Percentiles rank a stretch among this genome's conserved stretches.
Evolutionary conservation across 1,140 invertebrate species (phyloP).

Genomic region (Bombus confusus): DNA sequence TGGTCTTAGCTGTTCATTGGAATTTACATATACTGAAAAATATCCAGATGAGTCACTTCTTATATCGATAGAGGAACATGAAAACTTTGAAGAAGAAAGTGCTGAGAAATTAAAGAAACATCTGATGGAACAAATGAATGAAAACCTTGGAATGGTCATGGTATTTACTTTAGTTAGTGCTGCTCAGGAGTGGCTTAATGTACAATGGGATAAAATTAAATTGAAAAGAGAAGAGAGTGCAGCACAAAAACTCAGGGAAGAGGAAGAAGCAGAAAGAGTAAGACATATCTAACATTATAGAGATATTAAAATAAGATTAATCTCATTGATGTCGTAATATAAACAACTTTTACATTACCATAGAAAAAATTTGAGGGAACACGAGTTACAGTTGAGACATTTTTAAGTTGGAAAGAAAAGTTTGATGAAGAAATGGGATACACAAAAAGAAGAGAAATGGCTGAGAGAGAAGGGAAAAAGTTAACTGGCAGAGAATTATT

Average conservation of each 20-base stretch:
- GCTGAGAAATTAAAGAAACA: constrained; percentile 87
- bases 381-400: constrained; percentile 97
- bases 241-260: constrained; percentile 87
- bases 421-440: constrained; percentile 96
- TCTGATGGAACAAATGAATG: constrained; percentile 88
- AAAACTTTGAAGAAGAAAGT: constrained; percentile 90
- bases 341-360: constrained; percentile 60
- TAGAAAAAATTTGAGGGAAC: constrained; percentile 98
- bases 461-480: constrained; percentile 88
- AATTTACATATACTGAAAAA: constrained; percentile 92
- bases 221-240: constrained; percentile 88
- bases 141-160: constrained; percentile 98
- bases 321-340: constrained; percentile 14
- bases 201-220: constrained; percentile 90
- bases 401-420: constrained; percentile 95
- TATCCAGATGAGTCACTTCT: constrained; percentile 94
- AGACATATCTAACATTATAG: constrained; percentile 27
- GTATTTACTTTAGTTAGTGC: constrained; percentile 97
- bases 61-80: constrained; percentile 90
- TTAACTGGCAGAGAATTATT: constrained; percentile 95
- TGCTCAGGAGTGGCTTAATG: constrained; percentile 95
- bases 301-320: constrained; percentile 8
- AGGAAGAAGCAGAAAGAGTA: constrained; percentile 94
- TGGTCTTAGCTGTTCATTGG: constrained; percentile 87
- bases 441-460: constrained; percentile 87